phyloP scores from a whole-genome alignment of 92 coral and sea anemone species.

The Porites evermanni region DNA sequence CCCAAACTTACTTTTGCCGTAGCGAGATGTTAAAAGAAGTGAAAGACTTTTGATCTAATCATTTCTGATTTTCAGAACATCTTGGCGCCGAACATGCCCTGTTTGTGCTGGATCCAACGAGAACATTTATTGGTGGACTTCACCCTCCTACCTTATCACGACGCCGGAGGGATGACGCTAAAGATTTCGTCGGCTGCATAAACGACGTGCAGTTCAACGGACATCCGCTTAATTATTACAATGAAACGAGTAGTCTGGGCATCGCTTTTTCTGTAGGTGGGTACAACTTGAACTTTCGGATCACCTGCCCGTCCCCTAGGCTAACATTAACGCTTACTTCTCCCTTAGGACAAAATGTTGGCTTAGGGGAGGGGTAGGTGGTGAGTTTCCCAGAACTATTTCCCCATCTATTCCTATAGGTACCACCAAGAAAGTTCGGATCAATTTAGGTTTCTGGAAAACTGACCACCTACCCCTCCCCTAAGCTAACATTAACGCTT shows the following conservation, averaged over 20 bases:
- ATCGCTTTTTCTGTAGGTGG: conserved; percentile 68
- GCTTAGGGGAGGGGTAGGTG: too few relatives aligned
- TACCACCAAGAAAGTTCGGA: too few relatives aligned
- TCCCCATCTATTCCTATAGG: too few relatives aligned
- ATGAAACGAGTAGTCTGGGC: conserved; percentile 64
- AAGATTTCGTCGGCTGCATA: conserved; percentile 89
- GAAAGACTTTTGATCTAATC: neutral
- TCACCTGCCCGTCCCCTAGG: too few relatives aligned
- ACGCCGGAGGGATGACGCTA: conserved; percentile 34
- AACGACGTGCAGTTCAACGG: conserved; percentile 89
- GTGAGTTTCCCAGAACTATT: too few relatives aligned
- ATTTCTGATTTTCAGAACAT: conserved; percentile 25
- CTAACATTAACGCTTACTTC: too few relatives aligned
- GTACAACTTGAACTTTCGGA: neutral
- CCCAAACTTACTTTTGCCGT: neutral
- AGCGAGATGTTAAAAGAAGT: neutral
- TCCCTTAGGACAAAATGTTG: too few relatives aligned
- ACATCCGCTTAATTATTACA: conserved; percentile 62
- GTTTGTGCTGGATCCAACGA: conserved; percentile 71
- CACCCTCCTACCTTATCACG: conserved; percentile 43
- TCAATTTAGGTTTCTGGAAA: too few relatives aligned
- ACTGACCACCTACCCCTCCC: too few relatives aligned
- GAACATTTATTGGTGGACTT: conserved; percentile 81
- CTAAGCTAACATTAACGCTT: too few relatives aligned
- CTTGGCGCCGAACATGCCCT: conserved; percentile 54